These are phyloP conservation scores for Drosophila athabasca DNA, from an alignment of 1,140 invertebrate species.

Conservation along the genomic window DNA sequence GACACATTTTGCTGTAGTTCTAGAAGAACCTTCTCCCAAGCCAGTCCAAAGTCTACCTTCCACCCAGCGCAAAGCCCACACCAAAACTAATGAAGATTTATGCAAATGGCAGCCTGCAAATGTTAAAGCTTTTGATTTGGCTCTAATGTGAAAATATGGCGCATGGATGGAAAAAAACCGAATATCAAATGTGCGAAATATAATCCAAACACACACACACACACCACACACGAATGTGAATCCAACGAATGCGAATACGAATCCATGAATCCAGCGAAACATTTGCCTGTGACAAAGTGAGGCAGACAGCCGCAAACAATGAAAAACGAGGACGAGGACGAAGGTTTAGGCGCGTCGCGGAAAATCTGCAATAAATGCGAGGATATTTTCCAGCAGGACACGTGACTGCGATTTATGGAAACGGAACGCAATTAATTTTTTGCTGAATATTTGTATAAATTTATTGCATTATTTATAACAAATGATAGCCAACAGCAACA, in stretches of 20 bases:
- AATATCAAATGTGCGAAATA: slow-evolving; percentile 73
- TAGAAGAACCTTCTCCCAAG: too few species aligned
- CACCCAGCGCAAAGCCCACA: not conserved
- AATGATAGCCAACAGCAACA: slow-evolving; percentile 1
- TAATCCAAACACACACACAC: slow-evolving; percentile 18
- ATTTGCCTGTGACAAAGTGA: slow-evolving; percentile 74
- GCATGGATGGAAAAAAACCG: slow-evolving; percentile 65
- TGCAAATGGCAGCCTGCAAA: slow-evolving; percentile 57
- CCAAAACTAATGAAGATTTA: slow-evolving; percentile 67
- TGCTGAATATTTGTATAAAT: slow-evolving; percentile 52
- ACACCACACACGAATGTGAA: not conserved
- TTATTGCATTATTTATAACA: slow-evolving; percentile 50
- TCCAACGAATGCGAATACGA: too few species aligned
- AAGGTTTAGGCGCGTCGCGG: slow-evolving; percentile 33
- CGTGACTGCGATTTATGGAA: slow-evolving; percentile 76
- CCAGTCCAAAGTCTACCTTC: too few species aligned
- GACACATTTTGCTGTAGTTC: too few species aligned
- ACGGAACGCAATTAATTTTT: slow-evolving; percentile 59
- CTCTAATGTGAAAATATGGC: slow-evolving; percentile 73
- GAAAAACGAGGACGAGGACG: slow-evolving; percentile 69
- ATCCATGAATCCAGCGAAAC: slow-evolving; percentile 3
- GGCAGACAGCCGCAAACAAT: slow-evolving; percentile 80
- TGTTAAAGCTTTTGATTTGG: slow-evolving; percentile 62
- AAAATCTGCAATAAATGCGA: slow-evolving; percentile 36
- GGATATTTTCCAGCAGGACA: slow-evolving; percentile 36